Evolutionary conservation across 2,888 invertebrate genomes (phyloP), one percentile per base, ranked within the genome.

Genomic region (Philopedon plagiatum): DNA sequence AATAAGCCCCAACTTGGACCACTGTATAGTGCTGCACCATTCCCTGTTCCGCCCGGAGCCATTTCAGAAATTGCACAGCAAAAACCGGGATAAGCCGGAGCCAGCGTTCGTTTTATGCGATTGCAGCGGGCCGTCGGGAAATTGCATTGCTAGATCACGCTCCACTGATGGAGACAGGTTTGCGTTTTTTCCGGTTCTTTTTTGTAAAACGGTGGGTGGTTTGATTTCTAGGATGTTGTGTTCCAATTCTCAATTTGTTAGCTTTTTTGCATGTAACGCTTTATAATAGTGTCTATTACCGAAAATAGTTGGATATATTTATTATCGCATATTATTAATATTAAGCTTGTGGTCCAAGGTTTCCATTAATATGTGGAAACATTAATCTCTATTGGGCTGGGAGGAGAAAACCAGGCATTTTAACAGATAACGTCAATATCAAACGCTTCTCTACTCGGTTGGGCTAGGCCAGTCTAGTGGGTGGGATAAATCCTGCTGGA

Each of bases 71-170:
- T 74, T 67, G 74, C 70, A 71, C 46, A 41, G 70, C 70, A 73
- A 71, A 70, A 74, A 74, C 61, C 66, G 62, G 74, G 74, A 74
- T 73, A 73, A 73, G 64, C 60, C 65, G 64, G 73, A 73, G 69
- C 73, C 67, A 67, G 62, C 66, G 74, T 65, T 65, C 58, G 69
- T 70, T 70, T 70, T 66, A 70, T 70, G 66, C 63, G 74, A 67
- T 66, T 71, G 73, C 72, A 72, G 65, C 73, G 67, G 61, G 15
- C 73, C 69, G 69, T 73, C 73, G 73, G 73, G 73, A 73, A 73
- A 73, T 73, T 73, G 70, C 70, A 69, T 69, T 70, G 69, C 57
- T 62, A 61, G 69, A 73, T 73, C 73, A 73, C 73, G 69, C 73
- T 73, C 69, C 49, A 57, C 66, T 65, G 73, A 73, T 73, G 73